Evolutionary conservation across 2,113 vertebrate species (phyloP).

Genomic region (Vidua chalybeata): DNA sequence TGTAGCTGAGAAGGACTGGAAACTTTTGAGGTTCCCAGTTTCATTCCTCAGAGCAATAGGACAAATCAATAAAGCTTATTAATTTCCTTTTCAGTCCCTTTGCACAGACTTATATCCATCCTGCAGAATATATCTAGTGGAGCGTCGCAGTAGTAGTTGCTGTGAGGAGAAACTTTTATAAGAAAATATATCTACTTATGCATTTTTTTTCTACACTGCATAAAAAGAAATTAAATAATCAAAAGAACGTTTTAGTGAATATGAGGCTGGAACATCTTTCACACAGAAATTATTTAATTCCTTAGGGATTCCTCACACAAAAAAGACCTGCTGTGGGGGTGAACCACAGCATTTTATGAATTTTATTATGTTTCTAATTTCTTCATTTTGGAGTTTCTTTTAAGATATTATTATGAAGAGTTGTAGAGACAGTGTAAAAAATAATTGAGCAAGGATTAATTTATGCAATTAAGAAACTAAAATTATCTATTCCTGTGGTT

Average conservation of each 20-base stretch:
- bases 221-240: background rate
- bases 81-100: background rate
- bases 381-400: background rate
- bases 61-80: background rate
- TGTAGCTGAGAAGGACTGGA: background rate
- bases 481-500: background rate
- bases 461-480: background rate
- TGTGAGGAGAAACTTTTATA: background rate
- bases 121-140: too few relatives aligned
- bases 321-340: background rate
- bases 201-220: background rate
- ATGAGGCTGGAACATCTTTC: background rate
- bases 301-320: background rate
- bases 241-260: background rate
- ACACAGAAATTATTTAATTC: background rate
- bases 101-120: background rate
- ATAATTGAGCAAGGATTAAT: background rate
- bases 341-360: background rate
- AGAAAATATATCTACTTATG: background rate
- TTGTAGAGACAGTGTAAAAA: background rate
- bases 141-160: background rate
- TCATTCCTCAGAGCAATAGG: background rate
- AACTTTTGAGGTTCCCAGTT: background rate
- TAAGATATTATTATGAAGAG: background rate
- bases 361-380: background rate